phyloP scores from a whole-genome alignment of 2,888 invertebrate genomes.

The Pristionchus fissidentatus region DNA sequence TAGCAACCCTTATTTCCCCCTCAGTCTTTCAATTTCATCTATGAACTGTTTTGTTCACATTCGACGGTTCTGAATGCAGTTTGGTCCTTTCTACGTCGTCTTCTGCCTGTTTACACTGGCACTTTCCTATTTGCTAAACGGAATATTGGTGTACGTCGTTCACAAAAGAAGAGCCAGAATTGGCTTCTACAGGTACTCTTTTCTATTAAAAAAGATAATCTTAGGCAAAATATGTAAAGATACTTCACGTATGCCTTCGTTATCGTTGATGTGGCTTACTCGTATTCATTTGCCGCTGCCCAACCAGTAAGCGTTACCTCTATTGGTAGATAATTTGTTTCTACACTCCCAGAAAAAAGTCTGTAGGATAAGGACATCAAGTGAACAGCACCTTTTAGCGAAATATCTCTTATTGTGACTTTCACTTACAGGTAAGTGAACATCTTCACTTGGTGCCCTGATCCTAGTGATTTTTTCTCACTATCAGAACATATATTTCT shows the following conservation, averaged over 20 bases:
- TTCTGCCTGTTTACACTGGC: too few species aligned
- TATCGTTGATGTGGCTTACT: neutral
- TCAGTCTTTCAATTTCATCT: too few species aligned
- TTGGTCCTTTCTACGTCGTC: too few species aligned
- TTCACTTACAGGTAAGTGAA: too few species aligned
- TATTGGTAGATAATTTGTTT: neutral
- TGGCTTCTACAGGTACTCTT: conserved; percentile 21
- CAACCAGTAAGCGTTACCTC: neutral
- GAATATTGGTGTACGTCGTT: neutral
- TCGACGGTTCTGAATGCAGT: too few species aligned
- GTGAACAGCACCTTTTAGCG: neutral
- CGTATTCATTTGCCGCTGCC: neutral
- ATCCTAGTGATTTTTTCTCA: neutral
- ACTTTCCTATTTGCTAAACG: too few species aligned
- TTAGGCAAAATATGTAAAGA: neutral
- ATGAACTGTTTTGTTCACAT: too few species aligned
- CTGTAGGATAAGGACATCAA: too few species aligned
- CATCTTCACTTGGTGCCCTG: too few species aligned
- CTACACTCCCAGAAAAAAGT: neutral
- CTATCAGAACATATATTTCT: neutral
- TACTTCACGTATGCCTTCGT: neutral
- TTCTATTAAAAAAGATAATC: too few species aligned
- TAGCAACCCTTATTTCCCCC: too few species aligned
- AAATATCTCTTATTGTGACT: too few species aligned
- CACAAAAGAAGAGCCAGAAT: neutral